Conservation (phyloP, 2,888 invertebrate species). For the Noctua fimbriata region DNA sequence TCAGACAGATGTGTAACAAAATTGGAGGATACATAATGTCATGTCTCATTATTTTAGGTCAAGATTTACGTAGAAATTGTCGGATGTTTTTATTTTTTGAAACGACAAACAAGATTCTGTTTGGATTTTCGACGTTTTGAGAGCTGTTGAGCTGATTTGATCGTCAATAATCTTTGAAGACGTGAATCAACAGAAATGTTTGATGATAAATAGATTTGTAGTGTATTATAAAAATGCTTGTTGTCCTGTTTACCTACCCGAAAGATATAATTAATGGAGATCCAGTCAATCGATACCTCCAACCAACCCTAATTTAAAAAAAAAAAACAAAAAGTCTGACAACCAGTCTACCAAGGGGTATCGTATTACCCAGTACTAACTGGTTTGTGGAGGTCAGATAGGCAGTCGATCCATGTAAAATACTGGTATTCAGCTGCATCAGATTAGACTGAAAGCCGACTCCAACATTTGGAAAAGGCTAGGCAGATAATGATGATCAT, state of each 20-base stretch:
- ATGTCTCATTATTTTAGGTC: conserved; percentile 55
- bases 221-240: conserved; percentile 2
- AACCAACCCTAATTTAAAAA: too few relatives aligned
- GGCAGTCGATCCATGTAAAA: too few relatives aligned
- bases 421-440: too few relatives aligned
- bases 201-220: neutral
- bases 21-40: conserved; percentile 61
- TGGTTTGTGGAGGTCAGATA: too few relatives aligned
- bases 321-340: too few relatives aligned
- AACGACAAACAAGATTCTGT: conserved; percentile 1
- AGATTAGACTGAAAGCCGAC: too few relatives aligned
- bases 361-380: too few relatives aligned
- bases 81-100: conserved; percentile 36
- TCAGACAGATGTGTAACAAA: conserved; percentile 62
- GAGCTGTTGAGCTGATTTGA: conserved; percentile 34
- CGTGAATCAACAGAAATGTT: neutral
- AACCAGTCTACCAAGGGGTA: too few relatives aligned
- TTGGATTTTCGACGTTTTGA: conserved; percentile 14
- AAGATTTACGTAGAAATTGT: conserved; percentile 52
- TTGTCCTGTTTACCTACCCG: neutral
- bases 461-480: too few relatives aligned
- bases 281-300: neutral
- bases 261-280: neutral
- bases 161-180: conserved; percentile 25
- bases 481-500: too few relatives aligned